Evolutionary conservation across 2,888 invertebrate genomes (phyloP).

Genomic region (Lithophane semibrunnea): DNA sequence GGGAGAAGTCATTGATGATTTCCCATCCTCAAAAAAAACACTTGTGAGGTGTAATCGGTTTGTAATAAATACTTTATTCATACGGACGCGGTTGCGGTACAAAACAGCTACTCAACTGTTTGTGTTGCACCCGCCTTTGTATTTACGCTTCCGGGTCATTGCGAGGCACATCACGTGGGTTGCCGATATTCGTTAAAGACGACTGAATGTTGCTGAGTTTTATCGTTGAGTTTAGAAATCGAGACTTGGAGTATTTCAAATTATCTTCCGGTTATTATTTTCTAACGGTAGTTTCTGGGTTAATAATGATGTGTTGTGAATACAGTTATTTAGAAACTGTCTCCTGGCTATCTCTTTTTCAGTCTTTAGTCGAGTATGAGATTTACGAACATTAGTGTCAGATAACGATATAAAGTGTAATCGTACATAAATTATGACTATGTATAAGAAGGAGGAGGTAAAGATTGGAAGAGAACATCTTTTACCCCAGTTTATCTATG

Average conservation of each 20-base stretch:
- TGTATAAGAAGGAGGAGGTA: too few relatives aligned
- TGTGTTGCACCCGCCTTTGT: too few relatives aligned
- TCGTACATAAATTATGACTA: not conserved
- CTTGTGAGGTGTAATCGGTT: too few relatives aligned
- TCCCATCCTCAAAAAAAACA: too few relatives aligned
- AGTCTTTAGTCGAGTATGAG: not conserved
- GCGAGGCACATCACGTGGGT: conserved; percentile 9
- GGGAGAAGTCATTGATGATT: too few relatives aligned
- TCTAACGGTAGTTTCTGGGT: not conserved
- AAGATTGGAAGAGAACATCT: not conserved
- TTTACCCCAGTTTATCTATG: not conserved
- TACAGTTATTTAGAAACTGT: not conserved
- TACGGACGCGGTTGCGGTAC: too few relatives aligned
- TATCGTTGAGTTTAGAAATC: not conserved
- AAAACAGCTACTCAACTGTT: too few relatives aligned
- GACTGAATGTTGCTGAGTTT: not conserved
- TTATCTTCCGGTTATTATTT: not conserved
- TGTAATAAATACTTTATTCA: too few relatives aligned
- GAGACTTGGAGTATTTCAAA: not conserved
- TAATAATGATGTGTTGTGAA: not conserved
- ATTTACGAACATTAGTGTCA: not conserved
- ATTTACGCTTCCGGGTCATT: conserved; percentile 14
- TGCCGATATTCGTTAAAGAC: not conserved
- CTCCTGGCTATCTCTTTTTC: not conserved
- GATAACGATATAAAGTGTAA: not conserved